phyloP scores from a whole-genome alignment of 2,888 invertebrate genomes.

The Eristalis tenax region DNA sequence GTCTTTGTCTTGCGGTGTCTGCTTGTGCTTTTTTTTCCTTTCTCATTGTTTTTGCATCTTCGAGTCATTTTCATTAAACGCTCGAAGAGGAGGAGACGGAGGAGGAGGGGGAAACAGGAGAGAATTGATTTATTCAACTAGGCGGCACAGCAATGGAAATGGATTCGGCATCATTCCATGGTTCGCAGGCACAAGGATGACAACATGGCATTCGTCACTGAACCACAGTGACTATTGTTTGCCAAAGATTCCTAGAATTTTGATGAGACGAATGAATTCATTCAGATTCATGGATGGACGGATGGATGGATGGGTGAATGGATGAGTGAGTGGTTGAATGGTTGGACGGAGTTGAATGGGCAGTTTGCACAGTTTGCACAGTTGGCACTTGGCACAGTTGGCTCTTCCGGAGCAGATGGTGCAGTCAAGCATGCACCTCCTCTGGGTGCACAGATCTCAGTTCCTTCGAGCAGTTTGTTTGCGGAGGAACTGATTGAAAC shows the following conservation, averaged over 20 bases:
- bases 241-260: constrained; percentile 17
- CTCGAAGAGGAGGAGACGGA: background rate
- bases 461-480: background rate
- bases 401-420: background rate
- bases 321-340: background rate
- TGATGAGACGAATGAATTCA: constrained; percentile 31
- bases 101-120: background rate
- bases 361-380: background rate
- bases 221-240: constrained; percentile 27
- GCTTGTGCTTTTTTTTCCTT: background rate
- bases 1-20: background rate
- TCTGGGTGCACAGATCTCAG: background rate
- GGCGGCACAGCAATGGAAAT: background rate
- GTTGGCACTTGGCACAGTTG: too few relatives aligned
- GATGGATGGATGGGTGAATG: background rate
- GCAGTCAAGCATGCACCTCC: background rate
- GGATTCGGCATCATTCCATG: background rate
- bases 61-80: constrained; percentile 26
- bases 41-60: too few relatives aligned
- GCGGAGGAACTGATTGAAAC: background rate
- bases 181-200: background rate
- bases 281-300: background rate
- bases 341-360: background rate
- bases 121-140: constrained; percentile 18
- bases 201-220: constrained; percentile 15